Evolutionary conservation across 1,140 invertebrate species (phyloP).

Genomic region (Ips nitidus): DNA sequence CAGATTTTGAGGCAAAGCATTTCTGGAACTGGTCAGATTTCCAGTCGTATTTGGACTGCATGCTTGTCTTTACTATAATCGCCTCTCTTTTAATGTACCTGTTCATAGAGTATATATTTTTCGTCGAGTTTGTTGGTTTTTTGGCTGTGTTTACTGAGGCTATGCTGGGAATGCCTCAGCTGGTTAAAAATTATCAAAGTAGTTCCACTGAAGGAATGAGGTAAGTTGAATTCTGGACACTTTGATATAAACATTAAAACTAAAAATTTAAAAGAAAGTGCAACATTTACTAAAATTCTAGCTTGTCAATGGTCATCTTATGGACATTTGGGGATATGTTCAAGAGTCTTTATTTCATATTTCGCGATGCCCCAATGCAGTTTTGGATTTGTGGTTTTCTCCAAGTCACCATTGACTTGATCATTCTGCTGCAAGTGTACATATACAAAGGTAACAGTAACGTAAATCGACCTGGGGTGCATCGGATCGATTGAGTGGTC

Average conservation of each 20-base stretch:
- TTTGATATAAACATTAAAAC: not conserved
- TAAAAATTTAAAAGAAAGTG: not conserved
- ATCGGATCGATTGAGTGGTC: conserved; percentile 64
- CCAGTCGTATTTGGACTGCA: conserved; percentile 92
- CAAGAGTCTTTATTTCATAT: conserved; percentile 95
- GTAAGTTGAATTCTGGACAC: conserved; percentile 56
- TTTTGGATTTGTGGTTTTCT: conserved; percentile 94
- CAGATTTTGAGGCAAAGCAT: conserved; percentile 87
- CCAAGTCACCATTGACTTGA: conserved; percentile 70
- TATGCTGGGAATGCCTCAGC: conserved; percentile 92
- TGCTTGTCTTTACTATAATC: conserved; percentile 80
- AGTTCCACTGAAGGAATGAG: conserved; percentile 97
- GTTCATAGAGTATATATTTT: conserved; percentile 76
- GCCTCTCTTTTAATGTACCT: conserved; percentile 86
- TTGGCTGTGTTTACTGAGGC: conserved; percentile 95
- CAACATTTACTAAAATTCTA: conserved; percentile 50
- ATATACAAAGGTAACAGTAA: conserved; percentile 65
- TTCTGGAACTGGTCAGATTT: conserved; percentile 99
- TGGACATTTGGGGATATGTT: conserved; percentile 96
- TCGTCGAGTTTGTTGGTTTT: conserved; percentile 90
- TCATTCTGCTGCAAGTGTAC: conserved; percentile 63
- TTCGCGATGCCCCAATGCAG: conserved; percentile 86
- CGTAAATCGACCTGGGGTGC: conserved; percentile 54
- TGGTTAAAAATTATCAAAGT: conserved; percentile 83
- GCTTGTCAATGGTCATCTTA: conserved; percentile 91